Evolutionary conservation across 2,113 vertebrate genomes (phyloP), one percentile per base, ranked within the genome.

Genomic region (Oriolus oriolus): DNA sequence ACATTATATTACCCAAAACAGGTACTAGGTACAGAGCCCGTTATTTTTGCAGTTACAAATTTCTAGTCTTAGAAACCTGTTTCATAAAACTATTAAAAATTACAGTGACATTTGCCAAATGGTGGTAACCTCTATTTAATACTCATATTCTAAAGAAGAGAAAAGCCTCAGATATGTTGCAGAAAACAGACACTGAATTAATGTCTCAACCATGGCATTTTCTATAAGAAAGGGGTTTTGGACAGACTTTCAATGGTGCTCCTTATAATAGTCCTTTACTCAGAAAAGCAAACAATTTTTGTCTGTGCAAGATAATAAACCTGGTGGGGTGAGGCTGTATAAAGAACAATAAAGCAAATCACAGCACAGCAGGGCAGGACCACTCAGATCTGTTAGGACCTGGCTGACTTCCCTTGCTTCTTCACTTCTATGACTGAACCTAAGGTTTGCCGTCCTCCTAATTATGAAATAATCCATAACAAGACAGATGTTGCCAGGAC

Each of bases 361-460:
- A 20, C 61, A 57, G n/a, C 33, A 74, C 1, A 1, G 14, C 1
- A 41, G 14, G 21, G 7, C 22, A 74, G 13, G 6, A 41, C 12
- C 31, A 35, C 4, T 64, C 1, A 0, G 9, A 23, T 33, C 23
- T 54, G 3, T 39, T 7, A 45, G 24, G 15, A 71, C 20, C 9
- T 42, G 23, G 5, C 1, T 63, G 23, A 30, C 8, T 41, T 31
- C 3, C 64, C 15, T 60, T 54, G 7, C 15, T 86, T 42, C 59
- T 56, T 61, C 45, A 35, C 7, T 23, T 15, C 50, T 39, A 3
- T 16, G 33, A 31, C 18, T 33, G 60, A 94, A 81, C 9, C 14
- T 33, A n/a, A 50, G 16, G 27, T 64, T 49, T 66, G 8, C 30
- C 66, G 24, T 42, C 10, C 27, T 7, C 10, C n/a, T 41, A 11